Percentiles rank a stretch among this genome's conserved stretches.
These are phyloP conservation scores for Timandra comae DNA, from an alignment of 2,888 invertebrate genomes.

Conservation along the genomic window DNA sequence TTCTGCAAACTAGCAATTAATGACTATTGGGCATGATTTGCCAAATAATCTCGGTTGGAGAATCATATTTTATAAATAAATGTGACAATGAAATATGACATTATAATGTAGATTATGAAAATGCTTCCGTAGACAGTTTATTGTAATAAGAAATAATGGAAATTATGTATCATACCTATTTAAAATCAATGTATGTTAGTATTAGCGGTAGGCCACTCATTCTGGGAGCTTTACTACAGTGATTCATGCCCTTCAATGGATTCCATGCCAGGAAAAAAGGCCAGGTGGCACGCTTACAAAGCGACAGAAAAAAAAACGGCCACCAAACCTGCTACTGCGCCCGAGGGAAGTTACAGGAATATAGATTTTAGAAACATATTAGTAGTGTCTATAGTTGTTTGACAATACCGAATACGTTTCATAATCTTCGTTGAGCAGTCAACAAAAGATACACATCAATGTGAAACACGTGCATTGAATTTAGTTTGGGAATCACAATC, in stretches of 20 bases:
- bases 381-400: constrained; percentile 43
- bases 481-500: constrained; percentile 46
- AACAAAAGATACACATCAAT: constrained; percentile 57
- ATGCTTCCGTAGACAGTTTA: too few relatives aligned
- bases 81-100: too few relatives aligned
- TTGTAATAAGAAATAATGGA: too few relatives aligned
- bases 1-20: too few relatives aligned
- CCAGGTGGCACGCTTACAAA: constrained; percentile 68
- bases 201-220: constrained; percentile 37
- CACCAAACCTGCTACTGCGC: constrained; percentile 41
- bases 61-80: too few relatives aligned
- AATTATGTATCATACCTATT: too few relatives aligned
- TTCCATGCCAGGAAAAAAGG: constrained; percentile 57
- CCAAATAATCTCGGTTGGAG: too few relatives aligned
- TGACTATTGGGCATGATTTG: too few relatives aligned
- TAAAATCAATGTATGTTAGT: too few relatives aligned
- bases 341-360: constrained; percentile 27
- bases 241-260: constrained; percentile 61
- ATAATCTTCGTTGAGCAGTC: constrained; percentile 39
- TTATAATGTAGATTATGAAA: too few relatives aligned
- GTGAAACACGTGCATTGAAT: constrained; percentile 62
- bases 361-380: constrained; percentile 31
- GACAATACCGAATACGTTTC: constrained; percentile 33
- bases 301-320: constrained; percentile 53
- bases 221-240: constrained; percentile 45